Percentiles rank a stretch among this genome's conserved stretches.
These are phyloP conservation scores for Sebastes hopkinsi DNA, from an alignment of 2,797 vertebrate genomes.

Conservation along the genomic window DNA sequence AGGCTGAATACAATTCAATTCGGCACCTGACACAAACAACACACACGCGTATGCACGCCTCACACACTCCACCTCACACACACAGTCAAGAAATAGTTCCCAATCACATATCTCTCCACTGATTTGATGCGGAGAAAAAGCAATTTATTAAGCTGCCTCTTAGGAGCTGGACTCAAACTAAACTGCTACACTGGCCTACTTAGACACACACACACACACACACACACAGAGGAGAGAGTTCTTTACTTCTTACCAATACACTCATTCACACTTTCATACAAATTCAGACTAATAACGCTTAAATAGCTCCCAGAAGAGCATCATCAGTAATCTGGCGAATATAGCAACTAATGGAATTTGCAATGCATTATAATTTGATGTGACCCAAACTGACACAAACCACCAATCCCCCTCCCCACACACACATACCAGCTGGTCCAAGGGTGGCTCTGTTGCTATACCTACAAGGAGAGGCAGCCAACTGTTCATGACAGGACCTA, in stretches of 20 bases:
- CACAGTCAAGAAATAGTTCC: constrained; percentile 56
- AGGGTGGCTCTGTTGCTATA: constrained; percentile 32
- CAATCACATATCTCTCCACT: constrained; percentile 67
- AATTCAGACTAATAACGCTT: constrained; percentile 19
- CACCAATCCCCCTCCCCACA: constrained; percentile 25
- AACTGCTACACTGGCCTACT: constrained; percentile 68
- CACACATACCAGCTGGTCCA: constrained; percentile 25
- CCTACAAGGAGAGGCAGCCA: constrained; percentile 18
- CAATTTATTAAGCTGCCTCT: constrained; percentile 78
- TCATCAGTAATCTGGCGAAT: constrained; percentile 55
- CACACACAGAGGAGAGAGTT: background rate
- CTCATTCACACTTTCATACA: constrained; percentile 52
- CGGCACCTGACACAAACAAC: constrained; percentile 46
- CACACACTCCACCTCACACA: constrained; percentile 34
- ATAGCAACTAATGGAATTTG: constrained; percentile 55
- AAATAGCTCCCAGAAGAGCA: constrained; percentile 50
- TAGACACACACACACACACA: constrained; percentile 36
- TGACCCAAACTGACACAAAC: constrained; percentile 63
- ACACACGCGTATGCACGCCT: constrained; percentile 7
- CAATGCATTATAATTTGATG: constrained; percentile 54
- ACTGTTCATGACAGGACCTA: constrained; percentile 20
- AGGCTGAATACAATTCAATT: constrained; percentile 58
- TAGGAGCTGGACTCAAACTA: constrained; percentile 69
- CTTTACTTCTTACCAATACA: constrained; percentile 13
- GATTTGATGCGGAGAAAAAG: constrained; percentile 75